Percentiles rank a stretch among this genome's conserved stretches.
Conservation (phyloP, 2,888 invertebrate genomes). For the Drosophila flavopinicola region DNA sequence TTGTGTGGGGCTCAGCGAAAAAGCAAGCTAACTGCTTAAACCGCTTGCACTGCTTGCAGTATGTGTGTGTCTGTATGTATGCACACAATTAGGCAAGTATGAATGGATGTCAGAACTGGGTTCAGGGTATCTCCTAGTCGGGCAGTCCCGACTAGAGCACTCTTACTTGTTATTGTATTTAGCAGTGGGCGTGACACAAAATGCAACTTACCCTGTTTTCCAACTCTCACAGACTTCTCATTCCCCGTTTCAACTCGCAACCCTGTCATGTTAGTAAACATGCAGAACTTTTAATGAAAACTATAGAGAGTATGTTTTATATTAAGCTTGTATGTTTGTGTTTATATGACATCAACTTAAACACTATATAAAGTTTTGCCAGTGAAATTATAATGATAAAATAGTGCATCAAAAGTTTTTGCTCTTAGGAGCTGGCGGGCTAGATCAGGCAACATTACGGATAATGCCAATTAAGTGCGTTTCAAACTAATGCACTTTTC, state of each 20-base stretch:
- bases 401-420: slow-evolving; percentile 43
- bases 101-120: too few species aligned
- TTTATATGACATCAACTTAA: slow-evolving; percentile 15
- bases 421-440: neutral
- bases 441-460: neutral
- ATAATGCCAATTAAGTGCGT: slow-evolving; percentile 8
- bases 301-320: slow-evolving; percentile 27
- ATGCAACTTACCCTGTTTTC: slow-evolving; percentile 10
- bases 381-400: slow-evolving; percentile 62
- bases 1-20: too few species aligned
- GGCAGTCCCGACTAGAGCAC: too few species aligned
- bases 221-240: too few species aligned
- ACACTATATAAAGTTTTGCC: slow-evolving; percentile 46
- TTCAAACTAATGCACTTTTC: neutral
- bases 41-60: too few species aligned
- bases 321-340: slow-evolving; percentile 8
- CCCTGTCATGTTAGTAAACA: slow-evolving; percentile 9
- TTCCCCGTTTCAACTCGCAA: too few species aligned
- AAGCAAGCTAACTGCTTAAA: too few species aligned
- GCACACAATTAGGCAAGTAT: too few species aligned
- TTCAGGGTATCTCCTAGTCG: too few species aligned
- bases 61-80: too few species aligned
- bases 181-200: slow-evolving; percentile 36
- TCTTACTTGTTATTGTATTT: slow-evolving; percentile 15
- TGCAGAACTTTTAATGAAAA: slow-evolving; percentile 70